Evolutionary conservation across 1,140 invertebrate genomes (phyloP), one percentile per base, ranked within the genome.

Genomic region (Monochamus saltuarius): DNA sequence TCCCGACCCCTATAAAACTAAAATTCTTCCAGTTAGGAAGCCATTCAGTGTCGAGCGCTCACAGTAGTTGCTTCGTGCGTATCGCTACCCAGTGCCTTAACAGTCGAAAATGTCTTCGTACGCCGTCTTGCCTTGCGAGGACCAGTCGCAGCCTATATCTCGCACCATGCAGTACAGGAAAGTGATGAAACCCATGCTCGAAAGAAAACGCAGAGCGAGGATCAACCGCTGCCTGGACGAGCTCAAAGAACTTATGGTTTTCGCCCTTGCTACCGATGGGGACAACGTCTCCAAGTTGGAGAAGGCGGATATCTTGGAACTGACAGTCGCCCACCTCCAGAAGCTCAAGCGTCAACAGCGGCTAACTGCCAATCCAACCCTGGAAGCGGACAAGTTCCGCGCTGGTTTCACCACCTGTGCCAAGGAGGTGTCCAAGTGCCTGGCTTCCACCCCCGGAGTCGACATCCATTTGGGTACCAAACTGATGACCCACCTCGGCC

Each of bases 281-380:
- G 91, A 94, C 74, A 91, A 90, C 77, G 90, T 93, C 46, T 88
- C 91, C 43, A 95, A 97, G 73, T 78, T 98, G 73, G 95, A 98
- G 78, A 98, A 98, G 76, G 95, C 95, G 29, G 95, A 98, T 78
- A 96, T 98, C 73, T 83, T 98, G 63, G 95, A 98, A 75, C 81
- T 97, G 76, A 96, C 95, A 0, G 94, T 98, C 9, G 86, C 90
- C 67, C 93, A 96, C 71, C 80, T 98, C 62, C 90, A 93, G 78
- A 91, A 88, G 63, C 80, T 95, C 17, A 87, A 90, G 57, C 80
- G 85, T 29, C 88, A 90, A 49, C 83, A 87, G 52, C 80, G 85
- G 35, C 79, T 90, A 7, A 81, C 84, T 11, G 79, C 85, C 35
- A 88, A 85, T 71, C 85, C 87, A 0, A 81, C 84, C 19, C 83